A percentile compares a stretch with the other conserved stretches of the same genome.
phyloP scores from a whole-genome alignment of 2,113 vertebrate species.

The Hyla sarda region DNA sequence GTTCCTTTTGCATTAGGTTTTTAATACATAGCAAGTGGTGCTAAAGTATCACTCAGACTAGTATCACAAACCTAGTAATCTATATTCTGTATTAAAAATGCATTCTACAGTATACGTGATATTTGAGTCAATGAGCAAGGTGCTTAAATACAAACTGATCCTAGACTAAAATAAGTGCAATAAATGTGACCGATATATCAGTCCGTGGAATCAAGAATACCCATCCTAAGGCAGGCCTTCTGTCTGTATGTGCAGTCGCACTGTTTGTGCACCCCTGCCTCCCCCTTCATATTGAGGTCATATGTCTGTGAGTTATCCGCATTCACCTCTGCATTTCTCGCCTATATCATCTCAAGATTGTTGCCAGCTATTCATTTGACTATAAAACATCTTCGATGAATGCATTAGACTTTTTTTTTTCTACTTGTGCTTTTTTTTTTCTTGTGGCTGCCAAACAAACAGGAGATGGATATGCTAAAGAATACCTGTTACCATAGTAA shows the following conservation, averaged over 20 bases:
- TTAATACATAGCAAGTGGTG: too few species aligned
- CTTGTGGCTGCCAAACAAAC: conserved; percentile 94
- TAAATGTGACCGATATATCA: neutral
- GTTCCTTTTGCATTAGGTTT: too few species aligned
- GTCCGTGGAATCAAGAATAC: neutral
- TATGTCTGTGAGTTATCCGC: conserved; percentile 74
- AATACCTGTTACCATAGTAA: conserved; percentile 99
- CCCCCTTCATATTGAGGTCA: conserved; percentile 69
- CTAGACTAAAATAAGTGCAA: neutral
- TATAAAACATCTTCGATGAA: conserved; percentile 91
- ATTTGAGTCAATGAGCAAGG: neutral
- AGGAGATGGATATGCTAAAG: conserved; percentile 99
- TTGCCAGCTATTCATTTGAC: conserved; percentile 80
- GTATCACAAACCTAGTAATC: too few species aligned
- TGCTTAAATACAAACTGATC: neutral
- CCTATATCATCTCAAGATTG: conserved; percentile 78
- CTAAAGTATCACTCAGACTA: too few species aligned
- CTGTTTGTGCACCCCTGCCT: conserved; percentile 65
- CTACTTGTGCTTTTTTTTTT: conserved; percentile 99
- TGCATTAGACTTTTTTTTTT: conserved; percentile 88
- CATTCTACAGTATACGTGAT: neutral
- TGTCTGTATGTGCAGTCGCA: conserved; percentile 72
- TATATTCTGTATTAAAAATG: too few species aligned
- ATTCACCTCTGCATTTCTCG: conserved; percentile 79
- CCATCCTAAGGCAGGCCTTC: neutral